Base-by-base conservation (phyloP, 2,888 invertebrate genomes). In the Tiliacea citrago region DNA sequence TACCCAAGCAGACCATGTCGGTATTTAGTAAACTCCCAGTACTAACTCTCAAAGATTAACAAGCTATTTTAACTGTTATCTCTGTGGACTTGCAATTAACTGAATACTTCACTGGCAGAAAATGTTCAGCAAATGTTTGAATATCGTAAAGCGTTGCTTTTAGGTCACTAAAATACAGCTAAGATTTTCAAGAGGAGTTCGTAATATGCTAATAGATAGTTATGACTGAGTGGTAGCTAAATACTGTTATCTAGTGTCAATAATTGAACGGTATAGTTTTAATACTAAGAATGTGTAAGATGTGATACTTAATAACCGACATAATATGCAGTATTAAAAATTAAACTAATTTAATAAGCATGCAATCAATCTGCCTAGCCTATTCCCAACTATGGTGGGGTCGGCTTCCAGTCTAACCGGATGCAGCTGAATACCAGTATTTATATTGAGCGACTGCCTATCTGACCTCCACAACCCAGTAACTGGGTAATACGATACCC, bases 61-160 rank as follows among this genome's bases (percentile, higher is more conserved):
- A 63, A 72, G 68, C 63, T 61, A 72, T 63, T 69, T 81, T 66
- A 66, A 62, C 51, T 74, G 57, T 69, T 77, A 79, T 77, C 53
- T 73, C 71, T 39, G 62, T 69, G 42, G 70, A 81, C 60, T 81
- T 57, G 68, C 68, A 81, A 83, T 83, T 74, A 72, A 67, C 35
- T 51, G 57, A 49, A 51, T 60, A 65, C 35, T 67, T 49, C 51
- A 53, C 51, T 69, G 57, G 57, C 66, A 70, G 67, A 77, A 72
- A 67, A 70, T 73, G 62, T 77, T 81, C 66, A 70, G 67, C 73
- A 72, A 67, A 70, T 73, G 62, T 77, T 81, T 70, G 62, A 8
- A 47, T 51, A 77, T 63, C 35, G 24, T 57, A 39, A 35, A 62
- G 18, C 45, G 53, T 0, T 42, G 42, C n/a, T 62, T 69, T 79